Evolutionary conservation across 1,140 invertebrate species (phyloP), one percentile per base, ranked within the genome.

Genomic region (Thalassaphorura encarpata): DNA sequence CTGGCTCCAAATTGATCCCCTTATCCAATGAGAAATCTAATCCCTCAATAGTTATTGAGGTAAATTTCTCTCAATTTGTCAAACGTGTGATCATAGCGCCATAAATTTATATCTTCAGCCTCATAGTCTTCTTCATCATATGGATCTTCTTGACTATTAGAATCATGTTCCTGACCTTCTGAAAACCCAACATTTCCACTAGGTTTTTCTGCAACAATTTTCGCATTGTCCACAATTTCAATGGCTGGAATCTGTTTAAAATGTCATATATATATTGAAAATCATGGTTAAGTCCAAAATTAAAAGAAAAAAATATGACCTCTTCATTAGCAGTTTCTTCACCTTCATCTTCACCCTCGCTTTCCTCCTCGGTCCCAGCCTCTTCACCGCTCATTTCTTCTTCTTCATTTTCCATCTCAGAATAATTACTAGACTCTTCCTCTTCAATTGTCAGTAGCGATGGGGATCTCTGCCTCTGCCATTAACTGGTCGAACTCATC

Each of bases 11-110:
- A 27, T 42, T 43, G 33, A 42, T 16, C 11, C 40, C n/a, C 4
- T 24, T 5, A 4, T 15, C 6, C 11, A 13, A 6, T 18, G 51
- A 53, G 15, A 11, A 11, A 16, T 28, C 51, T 3, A 42, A 21
- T 6, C 33, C 51, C 5, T 11, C 21, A 4, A 53, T 5, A 3
- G 24, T n/a, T 42, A 53, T 15, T 8, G 5, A 23, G n/a, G 26
- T 43, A 42, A 42, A 53, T 42, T 3, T 43, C 33, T 3, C 23
- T 21, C 13, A 40, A 26, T 42, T 53, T 53, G n/a, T 53, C 28
- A 28, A 53, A 42, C 6, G 33, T 53, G 21, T 23, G 24, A n/a
- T 53, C 51, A 40, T 42, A 23, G 43, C 21, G 11, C n/a, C 41
- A 23, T 11, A 26, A 23, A 6, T 23, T 21, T 27, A 46, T 40